Evolutionary conservation across 2,888 invertebrate species (phyloP), one percentile per base, ranked within the genome.

Genomic region (Lucinisca nassula): DNA sequence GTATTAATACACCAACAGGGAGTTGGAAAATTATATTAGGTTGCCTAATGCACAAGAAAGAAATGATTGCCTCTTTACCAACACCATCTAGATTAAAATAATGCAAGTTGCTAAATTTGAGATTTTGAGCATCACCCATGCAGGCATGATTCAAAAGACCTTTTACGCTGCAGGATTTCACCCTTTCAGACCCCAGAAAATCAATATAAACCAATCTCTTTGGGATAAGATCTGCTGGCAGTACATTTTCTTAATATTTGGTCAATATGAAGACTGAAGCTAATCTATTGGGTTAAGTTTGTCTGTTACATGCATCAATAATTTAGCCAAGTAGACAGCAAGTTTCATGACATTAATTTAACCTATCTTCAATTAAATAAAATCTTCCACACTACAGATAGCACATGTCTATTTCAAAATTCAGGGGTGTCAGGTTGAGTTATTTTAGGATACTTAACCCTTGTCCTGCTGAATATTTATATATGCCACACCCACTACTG

Each of bases 151-250:
- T 67, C 67, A 32, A 67, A 2, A n/a, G 27, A 58, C 24, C 24
- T 27, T 27, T 24, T 58, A 58, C 27, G 58, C 58, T 27, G 12
- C 27, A 27, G 58, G 27, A 27, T 58, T 58, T 17, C 67, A 67
- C 21, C 67, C 61, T 17, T 61, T 30, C 67, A 35, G 74, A 24
- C 35, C 74, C 45, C 74, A 37, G 77, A 58, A 14, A 77, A 77
- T 77, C 77, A 77, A 77, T 77, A 77, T 27, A 77, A 58, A 58
- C 21, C 38, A 77, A 55, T 77, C 37, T 38, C 77, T 49, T 58
- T 30, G 58, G 35, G 55, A 35, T 32, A 74, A 40, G 74, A 74
- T 72, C 74, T n/a, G n/a, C n/a, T 35, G 32, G 45, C 30, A 27
- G 45, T 45, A 45, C 6, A 74, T 37, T 74, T 38, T 40, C 40